Conservation (phyloP, 2,888 invertebrate genomes). For the Pediacus dermestoides region DNA sequence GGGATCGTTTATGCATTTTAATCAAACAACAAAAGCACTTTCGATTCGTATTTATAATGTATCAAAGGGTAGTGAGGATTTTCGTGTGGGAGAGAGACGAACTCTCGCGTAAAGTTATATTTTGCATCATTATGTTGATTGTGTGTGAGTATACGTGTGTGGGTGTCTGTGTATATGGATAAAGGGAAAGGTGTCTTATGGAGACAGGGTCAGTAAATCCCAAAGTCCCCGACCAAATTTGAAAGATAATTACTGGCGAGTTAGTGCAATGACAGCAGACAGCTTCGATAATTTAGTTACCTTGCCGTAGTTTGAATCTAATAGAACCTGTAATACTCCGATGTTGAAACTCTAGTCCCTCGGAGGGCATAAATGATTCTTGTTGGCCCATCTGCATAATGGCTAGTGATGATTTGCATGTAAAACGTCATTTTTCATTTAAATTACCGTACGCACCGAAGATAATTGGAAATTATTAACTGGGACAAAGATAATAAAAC, state of each 20-base stretch:
- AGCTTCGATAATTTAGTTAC: constrained; percentile 47
- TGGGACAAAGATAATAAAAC: no score
- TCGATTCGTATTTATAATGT: constrained; percentile 33
- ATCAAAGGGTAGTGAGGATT: constrained; percentile 26
- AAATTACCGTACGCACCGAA: no score
- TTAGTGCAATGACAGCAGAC: constrained; percentile 44
- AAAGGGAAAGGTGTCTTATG: constrained; percentile 24
- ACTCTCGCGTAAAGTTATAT: no score
- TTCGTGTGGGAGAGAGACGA: no score
- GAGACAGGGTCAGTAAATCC: constrained; percentile 31
- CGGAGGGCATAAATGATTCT: constrained; percentile 10
- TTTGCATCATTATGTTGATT: constrained; percentile 25
- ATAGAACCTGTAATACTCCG: constrained; percentile 30
- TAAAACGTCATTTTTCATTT: no score
- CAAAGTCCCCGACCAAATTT: constrained; percentile 48
- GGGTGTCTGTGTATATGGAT: constrained; percentile 8
- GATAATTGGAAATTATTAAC: no score
- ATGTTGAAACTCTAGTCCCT: constrained; percentile 7
- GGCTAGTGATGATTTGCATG: no score
- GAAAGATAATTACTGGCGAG: constrained; percentile 49
- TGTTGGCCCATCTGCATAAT: no score
- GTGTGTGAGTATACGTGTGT: constrained; percentile 20
- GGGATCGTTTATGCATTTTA: constrained; percentile 42
- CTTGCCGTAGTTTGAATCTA: constrained; percentile 35
- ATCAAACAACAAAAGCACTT: constrained; percentile 38